Conservation (phyloP, 2,113 vertebrate genomes). For the Paedocypris sp. region DNA sequence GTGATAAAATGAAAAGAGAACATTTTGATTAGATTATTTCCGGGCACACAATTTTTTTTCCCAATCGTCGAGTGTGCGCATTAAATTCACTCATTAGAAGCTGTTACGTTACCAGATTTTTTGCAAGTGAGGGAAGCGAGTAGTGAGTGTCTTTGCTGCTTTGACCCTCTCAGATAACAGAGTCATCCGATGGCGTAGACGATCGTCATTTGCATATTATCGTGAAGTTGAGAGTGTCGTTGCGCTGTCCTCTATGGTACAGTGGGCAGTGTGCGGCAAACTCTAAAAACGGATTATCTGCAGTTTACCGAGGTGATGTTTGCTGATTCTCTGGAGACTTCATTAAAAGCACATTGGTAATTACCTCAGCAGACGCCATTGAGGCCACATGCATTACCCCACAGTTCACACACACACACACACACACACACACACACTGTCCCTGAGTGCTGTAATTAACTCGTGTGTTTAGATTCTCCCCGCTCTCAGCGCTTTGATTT, state of each 20-base stretch:
- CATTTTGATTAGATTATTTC: too few relatives aligned
- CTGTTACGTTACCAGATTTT: too few relatives aligned
- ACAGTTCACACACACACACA: constrained; percentile 1
- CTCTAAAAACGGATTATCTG: constrained; percentile 25
- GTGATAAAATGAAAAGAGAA: too few relatives aligned
- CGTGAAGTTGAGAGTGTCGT: neutral
- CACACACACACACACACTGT: neutral
- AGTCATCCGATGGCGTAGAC: neutral
- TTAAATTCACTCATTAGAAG: too few relatives aligned
- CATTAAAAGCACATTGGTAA: constrained; percentile 35
- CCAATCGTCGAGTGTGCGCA: too few relatives aligned
- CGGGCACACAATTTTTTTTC: too few relatives aligned
- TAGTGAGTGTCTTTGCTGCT: too few relatives aligned
- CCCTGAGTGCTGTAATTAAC: constrained; percentile 26
- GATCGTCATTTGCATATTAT: constrained; percentile 9
- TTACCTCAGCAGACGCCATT: constrained; percentile 24
- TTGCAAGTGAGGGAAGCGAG: too few relatives aligned
- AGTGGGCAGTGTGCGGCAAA: constrained; percentile 6
- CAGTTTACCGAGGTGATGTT: constrained; percentile 25
- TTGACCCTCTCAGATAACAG: neutral
- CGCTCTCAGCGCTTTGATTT: constrained; percentile 22
- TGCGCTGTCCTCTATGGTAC: neutral
- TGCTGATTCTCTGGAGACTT: constrained; percentile 28
- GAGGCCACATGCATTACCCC: neutral
- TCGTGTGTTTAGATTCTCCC: constrained; percentile 19